phyloP scores from a whole-genome alignment of 35 echinoderm and acorn worm species.

The Acanthaster planci region DNA sequence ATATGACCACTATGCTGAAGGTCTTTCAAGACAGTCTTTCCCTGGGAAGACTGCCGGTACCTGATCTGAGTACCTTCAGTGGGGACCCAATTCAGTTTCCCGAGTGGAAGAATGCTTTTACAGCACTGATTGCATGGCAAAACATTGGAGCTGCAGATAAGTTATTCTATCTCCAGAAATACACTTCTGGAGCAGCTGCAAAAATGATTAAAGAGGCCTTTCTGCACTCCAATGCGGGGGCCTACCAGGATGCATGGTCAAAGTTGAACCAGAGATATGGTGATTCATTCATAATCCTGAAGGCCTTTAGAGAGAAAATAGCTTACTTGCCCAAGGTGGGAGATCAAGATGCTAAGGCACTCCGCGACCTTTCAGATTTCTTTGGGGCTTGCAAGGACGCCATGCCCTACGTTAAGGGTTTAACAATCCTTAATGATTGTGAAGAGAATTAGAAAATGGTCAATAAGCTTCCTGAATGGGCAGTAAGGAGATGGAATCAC shows the following conservation, averaged over 20 bases:
- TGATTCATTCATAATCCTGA: not conserved
- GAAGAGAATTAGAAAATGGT: slow-evolving; percentile 31
- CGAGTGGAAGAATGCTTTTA: slow-evolving; percentile 49
- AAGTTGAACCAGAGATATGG: not conserved
- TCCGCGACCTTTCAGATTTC: slow-evolving; percentile 43
- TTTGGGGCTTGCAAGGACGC: slow-evolving; percentile 35
- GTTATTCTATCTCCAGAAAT: slow-evolving; percentile 41
- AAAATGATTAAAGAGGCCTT: slow-evolving; percentile 31
- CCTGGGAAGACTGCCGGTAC: slow-evolving; percentile 17
- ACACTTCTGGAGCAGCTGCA: slow-evolving; percentile 12
- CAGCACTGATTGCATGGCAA: not conserved
- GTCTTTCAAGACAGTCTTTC: not conserved
- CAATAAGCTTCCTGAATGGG: slow-evolving; percentile 54
- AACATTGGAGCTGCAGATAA: slow-evolving; percentile 21
- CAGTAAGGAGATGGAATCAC: slow-evolving; percentile 38
- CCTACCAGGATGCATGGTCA: slow-evolving; percentile 43
- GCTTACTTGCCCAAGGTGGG: slow-evolving; percentile 32
- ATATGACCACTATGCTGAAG: not conserved
- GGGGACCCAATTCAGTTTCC: slow-evolving; percentile 39
- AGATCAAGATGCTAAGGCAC: slow-evolving; percentile 33
- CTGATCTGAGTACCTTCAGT: slow-evolving; percentile 38
- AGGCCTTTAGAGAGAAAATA: slow-evolving; percentile 37
- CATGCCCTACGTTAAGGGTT: slow-evolving; percentile 19
- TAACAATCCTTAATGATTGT: slow-evolving; percentile 35
- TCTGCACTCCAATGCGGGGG: not conserved